Base-by-base conservation (phyloP, 2,888 invertebrate species). In the Protophormia terraenovae region DNA sequence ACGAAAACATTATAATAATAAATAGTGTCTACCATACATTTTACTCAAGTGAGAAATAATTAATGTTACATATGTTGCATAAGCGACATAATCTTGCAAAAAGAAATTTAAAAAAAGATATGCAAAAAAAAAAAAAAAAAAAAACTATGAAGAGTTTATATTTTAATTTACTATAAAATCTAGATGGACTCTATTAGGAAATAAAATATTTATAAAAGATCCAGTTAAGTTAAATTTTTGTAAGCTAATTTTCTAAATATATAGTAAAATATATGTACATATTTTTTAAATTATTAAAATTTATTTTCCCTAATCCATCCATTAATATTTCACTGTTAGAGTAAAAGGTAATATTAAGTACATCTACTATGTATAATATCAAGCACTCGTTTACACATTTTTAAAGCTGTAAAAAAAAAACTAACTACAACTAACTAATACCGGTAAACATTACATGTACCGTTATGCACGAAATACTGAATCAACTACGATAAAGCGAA, bases 41-140 rank as follows among this genome's bases (percentile, higher is more conserved):
- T 38, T 32, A 32, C 32, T 60, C 50, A 76, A 84, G 84, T 76
- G 76, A 80, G 66, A 72, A 84, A 84, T 84, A 84, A 84, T 80
- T 76, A 84, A 76, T 84, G 80, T 76, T 76, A 72, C 80, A 76
- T 80, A 66, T 84, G 76, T 84, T 84, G 76, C 72, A 76, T 45
- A 67, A 76, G 72, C 38, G 41, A 29, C 50, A 66, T 75, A 38
- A 64, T 22, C 32, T 66, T 38, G 27, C 10, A 71, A 58, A n/a
- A 66, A 38, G 35, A n/a, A n/a, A n/a, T n/a, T n/a, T n/a, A n/a
- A n/a, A 27, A 10, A 29, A 3, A 41, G 14, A 16, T 32, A 8
- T 22, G n/a, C n/a, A n/a, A n/a, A n/a, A n/a, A 24, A 53, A 24
- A 69, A 12, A n/a, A 8, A 1, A 10, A 38, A 38, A 29, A 10